Evolutionary conservation across 2,797 vertebrate genomes (phyloP).

Genomic region (Typhlichthys eigenmanni): DNA sequence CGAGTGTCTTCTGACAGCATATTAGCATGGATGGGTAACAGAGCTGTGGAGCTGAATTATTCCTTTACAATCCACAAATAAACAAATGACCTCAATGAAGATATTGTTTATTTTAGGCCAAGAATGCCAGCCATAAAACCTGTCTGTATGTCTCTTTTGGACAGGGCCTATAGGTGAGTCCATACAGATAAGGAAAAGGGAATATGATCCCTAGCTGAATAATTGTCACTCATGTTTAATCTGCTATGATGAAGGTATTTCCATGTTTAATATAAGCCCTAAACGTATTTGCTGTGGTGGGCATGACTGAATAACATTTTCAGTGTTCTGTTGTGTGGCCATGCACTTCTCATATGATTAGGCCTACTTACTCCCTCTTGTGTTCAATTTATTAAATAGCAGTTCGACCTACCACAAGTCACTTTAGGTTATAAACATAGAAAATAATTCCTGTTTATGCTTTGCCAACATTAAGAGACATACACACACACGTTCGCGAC

Average conservation of each 20-base stretch:
- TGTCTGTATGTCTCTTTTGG: slow-evolving; percentile 3
- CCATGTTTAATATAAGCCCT: no score
- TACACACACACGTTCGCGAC: neutral
- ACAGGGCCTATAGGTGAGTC: neutral
- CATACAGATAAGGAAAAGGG: no score
- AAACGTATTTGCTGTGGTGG: no score
- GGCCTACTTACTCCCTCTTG: slow-evolving; percentile 10
- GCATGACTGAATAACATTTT: no score
- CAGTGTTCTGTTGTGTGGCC: no score
- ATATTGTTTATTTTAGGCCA: neutral
- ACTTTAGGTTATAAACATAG: neutral
- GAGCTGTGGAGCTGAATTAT: neutral
- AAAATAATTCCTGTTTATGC: no score
- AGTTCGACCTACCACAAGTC: neutral
- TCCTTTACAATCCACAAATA: slow-evolving; percentile 26
- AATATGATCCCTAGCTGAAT: no score
- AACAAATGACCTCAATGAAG: slow-evolving; percentile 15
- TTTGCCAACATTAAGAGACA: neutral
- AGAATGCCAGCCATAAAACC: slow-evolving; percentile 14
- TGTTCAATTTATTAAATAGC: neutral
- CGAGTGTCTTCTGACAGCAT: no score
- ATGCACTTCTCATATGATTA: neutral
- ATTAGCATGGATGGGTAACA: no score
- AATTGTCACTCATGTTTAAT: no score
- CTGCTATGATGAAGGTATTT: no score